Percentiles rank a stretch among this genome's conserved stretches.
These are phyloP conservation scores for Aythya baeri DNA, from an alignment of 2,113 vertebrate genomes.

Conservation along the genomic window DNA sequence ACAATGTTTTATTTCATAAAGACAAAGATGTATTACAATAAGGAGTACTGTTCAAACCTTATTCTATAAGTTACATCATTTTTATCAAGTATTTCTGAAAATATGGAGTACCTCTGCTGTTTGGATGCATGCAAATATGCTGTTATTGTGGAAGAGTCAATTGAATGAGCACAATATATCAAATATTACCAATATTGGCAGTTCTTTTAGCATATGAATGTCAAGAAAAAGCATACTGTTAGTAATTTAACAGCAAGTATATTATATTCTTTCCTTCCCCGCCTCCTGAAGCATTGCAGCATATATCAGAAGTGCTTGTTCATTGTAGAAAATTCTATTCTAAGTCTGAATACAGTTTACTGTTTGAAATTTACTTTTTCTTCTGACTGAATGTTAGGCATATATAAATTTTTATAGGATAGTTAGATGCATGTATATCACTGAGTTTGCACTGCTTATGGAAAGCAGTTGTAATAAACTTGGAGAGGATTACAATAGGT, in stretches of 20 bases:
- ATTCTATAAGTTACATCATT: neutral
- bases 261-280: neutral
- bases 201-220: neutral
- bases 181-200: neutral
- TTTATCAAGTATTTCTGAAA: neutral
- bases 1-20: neutral
- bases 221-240: neutral
- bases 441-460: neutral
- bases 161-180: neutral
- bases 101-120: neutral
- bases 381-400: neutral
- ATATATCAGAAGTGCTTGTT: neutral
- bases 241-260: neutral
- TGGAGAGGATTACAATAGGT: neutral
- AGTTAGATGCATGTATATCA: neutral
- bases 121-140: neutral
- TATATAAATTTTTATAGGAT: neutral
- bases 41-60: neutral
- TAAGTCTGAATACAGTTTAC: neutral
- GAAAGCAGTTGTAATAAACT: neutral
- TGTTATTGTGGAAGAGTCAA: neutral
- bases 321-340: neutral
- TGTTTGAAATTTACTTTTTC: neutral
- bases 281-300: neutral
- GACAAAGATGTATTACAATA: neutral